Evolutionary conservation across 2,888 invertebrate genomes (phyloP).

Genomic region (Creontiades dilutus): DNA sequence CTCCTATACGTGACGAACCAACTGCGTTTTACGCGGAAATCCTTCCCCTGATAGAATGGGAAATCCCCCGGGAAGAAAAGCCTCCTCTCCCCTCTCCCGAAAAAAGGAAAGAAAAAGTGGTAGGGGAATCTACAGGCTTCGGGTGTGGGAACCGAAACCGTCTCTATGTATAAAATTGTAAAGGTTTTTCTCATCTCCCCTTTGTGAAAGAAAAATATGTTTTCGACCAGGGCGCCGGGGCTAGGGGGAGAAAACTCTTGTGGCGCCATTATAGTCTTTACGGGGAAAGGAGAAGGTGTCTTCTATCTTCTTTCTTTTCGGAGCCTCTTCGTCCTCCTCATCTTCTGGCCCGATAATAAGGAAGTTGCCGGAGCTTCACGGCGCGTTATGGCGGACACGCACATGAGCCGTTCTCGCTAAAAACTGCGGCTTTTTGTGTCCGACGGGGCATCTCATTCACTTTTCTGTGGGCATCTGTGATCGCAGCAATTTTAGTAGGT

Average conservation of each 20-base stretch:
- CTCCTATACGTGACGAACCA: not conserved
- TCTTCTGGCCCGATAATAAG: not conserved
- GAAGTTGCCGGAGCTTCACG: constrained; percentile 12
- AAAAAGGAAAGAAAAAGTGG: not conserved
- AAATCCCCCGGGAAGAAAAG: not conserved
- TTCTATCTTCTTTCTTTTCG: not conserved
- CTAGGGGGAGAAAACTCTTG: not conserved
- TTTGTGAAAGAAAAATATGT: constrained; percentile 48
- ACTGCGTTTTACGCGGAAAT: constrained; percentile 21
- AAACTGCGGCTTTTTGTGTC: not conserved
- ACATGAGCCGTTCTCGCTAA: not conserved
- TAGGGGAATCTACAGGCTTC: not conserved
- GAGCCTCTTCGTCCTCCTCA: not conserved
- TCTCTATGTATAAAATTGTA: constrained; percentile 43
- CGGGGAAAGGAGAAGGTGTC: not conserved
- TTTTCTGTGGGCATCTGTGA: no score
- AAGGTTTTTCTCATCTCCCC: constrained; percentile 43
- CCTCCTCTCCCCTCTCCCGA: not conserved
- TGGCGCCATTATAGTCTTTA: constrained; percentile 42
- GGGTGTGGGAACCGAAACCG: constrained; percentile 47
- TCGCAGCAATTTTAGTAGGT: no score
- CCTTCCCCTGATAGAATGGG: not conserved
- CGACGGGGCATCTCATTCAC: no score
- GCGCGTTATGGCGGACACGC: not conserved
- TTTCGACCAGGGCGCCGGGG: not conserved